Percentiles rank a stretch among this genome's conserved stretches.
These are phyloP conservation scores for Xerus inauris DNA, from an alignment of 2,113 vertebrate genomes.

Conservation along the genomic window DNA sequence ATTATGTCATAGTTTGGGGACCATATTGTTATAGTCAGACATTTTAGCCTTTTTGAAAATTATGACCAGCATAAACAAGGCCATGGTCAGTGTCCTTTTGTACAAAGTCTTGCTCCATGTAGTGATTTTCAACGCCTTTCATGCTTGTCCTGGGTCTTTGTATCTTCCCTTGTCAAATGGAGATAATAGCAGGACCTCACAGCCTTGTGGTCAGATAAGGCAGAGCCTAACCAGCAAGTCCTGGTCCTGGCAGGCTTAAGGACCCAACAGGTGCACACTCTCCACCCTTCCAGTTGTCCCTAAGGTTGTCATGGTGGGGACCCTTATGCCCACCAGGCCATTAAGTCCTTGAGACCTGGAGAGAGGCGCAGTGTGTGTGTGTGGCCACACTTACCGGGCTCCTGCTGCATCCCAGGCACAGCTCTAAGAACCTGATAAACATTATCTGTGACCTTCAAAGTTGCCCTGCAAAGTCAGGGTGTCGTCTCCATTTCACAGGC, in stretches of 20 bases:
- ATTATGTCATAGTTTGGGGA: too few relatives aligned
- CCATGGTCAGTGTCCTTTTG: not conserved
- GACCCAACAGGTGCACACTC: not conserved
- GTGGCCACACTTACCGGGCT: not conserved
- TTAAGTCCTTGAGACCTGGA: not conserved
- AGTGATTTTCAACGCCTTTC: not conserved
- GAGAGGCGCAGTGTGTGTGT: not conserved
- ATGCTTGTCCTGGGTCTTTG: rapidly evolving
- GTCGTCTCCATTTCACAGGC: not conserved
- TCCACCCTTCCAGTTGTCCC: not conserved
- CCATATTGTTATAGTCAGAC: not conserved
- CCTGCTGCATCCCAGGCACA: not conserved
- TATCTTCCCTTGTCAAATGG: not conserved
- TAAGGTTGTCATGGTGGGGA: too few relatives aligned
- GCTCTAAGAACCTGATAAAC: not conserved
- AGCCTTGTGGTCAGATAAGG: not conserved
- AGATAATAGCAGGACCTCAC: rapidly evolving
- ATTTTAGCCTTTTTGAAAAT: not conserved
- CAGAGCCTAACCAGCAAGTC: not conserved
- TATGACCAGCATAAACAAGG: not conserved
- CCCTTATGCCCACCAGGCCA: not conserved
- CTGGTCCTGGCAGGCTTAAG: not conserved
- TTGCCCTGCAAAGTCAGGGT: not conserved
- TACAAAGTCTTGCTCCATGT: not conserved
- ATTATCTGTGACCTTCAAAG: not conserved